Evolutionary conservation across 2,888 invertebrate genomes (phyloP), one percentile per base, ranked within the genome.

Genomic region (Nomada fabriciana): DNA sequence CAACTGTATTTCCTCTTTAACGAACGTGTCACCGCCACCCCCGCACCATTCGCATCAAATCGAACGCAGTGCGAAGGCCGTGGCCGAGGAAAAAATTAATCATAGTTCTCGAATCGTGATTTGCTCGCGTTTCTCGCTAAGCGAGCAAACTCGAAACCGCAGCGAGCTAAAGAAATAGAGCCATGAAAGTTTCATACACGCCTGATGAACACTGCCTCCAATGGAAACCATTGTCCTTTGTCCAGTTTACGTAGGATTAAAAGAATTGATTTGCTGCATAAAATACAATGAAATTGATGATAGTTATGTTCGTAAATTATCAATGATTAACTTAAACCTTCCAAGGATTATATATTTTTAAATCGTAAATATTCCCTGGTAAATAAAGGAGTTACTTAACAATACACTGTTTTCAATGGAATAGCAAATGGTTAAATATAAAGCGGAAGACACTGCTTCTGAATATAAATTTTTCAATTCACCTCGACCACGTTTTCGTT

Each of bases 141-240:
- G 29, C 59, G 47, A 43, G 25, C 71, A 25, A 9, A 42, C 23
- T 29, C 55, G 65, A 73, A 55, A 73, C 72, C 72, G 20, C 72
- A 65, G 20, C 11, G 11, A 7, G 7, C 29, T 25, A 20, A 73
- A 73, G 43, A 73, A 65, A 73, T 53, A 55, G 1, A 55, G 29
- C 55, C 43, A 65, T 73, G 72, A 73, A 73, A 73, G 65, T 73
- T 42, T 55, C 5, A 29, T 64, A 53, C 42, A 43, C 57, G 57
- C 43, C 69, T 23, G 23, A 25, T 43, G 57, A 59, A 23, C 57
- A 59, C 69, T 25, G 29, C 47, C 20, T 60, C 59, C 29, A 60
- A 9, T n/a, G 11, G 25, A 18, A 15, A 47, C 29, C 52, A 18
- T 23, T 23, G 77, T 29, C 43, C 57, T 42, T 57, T 42, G 42